Percentiles rank a stretch among this genome's conserved stretches.
Evolutionary conservation across 2,888 invertebrate genomes (phyloP).

Genomic region (Chrysolina haemoptera): DNA sequence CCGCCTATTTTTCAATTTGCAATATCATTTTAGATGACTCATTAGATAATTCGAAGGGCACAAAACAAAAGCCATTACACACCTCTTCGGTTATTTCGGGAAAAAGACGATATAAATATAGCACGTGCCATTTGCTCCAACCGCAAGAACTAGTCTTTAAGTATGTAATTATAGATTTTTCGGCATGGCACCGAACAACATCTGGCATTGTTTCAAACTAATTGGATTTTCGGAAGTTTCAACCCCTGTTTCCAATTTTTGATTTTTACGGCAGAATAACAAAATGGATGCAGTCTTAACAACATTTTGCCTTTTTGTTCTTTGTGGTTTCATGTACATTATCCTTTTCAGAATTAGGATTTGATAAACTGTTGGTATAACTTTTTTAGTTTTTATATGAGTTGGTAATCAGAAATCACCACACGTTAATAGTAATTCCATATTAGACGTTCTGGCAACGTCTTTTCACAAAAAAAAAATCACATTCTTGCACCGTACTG

Average conservation of each 20-base stretch:
- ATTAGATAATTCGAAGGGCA: constrained; percentile 44
- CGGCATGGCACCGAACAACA: constrained; percentile 55
- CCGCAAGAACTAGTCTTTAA: constrained; percentile 41
- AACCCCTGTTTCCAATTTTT: constrained; percentile 29
- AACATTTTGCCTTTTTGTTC: neutral
- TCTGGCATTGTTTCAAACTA: constrained; percentile 61
- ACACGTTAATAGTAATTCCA: too few relatives aligned
- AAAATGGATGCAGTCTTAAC: neutral
- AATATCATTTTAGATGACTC: constrained; percentile 37
- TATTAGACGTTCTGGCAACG: too few relatives aligned
- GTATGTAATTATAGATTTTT: constrained; percentile 62
- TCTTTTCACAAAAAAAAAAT: too few relatives aligned
- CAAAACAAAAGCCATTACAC: constrained; percentile 47
- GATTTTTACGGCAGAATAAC: neutral
- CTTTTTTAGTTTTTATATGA: too few relatives aligned
- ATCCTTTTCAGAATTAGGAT: too few relatives aligned
- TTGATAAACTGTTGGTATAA: too few relatives aligned
- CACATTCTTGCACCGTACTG: too few relatives aligned
- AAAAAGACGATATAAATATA: constrained; percentile 47
- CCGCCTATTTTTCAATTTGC: constrained; percentile 30
- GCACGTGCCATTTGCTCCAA: constrained; percentile 58
- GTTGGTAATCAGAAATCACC: too few relatives aligned
- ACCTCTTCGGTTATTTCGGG: constrained; percentile 46
- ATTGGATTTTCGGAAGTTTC: constrained; percentile 46
- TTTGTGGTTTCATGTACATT: too few relatives aligned